Percentiles rank a stretch among this genome's conserved stretches.
Conservation (phyloP, 1,140 invertebrate genomes). For the Leucophenga varia region DNA sequence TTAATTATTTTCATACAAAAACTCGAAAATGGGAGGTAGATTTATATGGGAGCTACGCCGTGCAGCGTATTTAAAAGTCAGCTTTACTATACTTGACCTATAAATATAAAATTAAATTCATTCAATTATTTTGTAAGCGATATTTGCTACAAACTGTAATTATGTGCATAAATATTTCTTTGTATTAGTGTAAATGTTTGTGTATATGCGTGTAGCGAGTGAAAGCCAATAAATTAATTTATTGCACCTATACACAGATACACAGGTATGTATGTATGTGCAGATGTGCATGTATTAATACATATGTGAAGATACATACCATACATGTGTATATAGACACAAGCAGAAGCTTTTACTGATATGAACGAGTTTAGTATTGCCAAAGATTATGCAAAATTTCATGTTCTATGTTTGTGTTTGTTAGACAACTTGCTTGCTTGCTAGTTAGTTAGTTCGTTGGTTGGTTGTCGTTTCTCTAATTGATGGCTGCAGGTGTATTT, state of each 20-base stretch:
- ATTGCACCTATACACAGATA: slow-evolving; percentile 15
- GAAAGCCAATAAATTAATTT: slow-evolving; percentile 53
- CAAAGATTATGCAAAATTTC: too few relatives aligned
- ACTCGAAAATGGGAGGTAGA: slow-evolving; percentile 5
- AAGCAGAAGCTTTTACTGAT: background rate
- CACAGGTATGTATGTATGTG: slow-evolving; percentile 7
- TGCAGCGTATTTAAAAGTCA: slow-evolving; percentile 16
- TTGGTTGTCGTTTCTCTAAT: slow-evolving; percentile 45
- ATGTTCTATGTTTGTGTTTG: too few relatives aligned
- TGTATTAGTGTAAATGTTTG: slow-evolving; percentile 27
- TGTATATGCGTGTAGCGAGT: slow-evolving; percentile 2
- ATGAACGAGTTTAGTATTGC: too few relatives aligned
- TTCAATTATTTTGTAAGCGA: slow-evolving; percentile 44
- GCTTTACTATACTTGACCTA: slow-evolving; percentile 40
- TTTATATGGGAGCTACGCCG: slow-evolving; percentile 7
- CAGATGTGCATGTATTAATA: slow-evolving; percentile 15
- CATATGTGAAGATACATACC: slow-evolving; percentile 3
- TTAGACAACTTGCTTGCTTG: too few relatives aligned
- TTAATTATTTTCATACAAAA: background rate
- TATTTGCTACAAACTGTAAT: slow-evolving; percentile 43
- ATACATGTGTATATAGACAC: slow-evolving; percentile 5
- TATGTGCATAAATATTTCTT: slow-evolving; percentile 19
- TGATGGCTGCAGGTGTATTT: slow-evolving; percentile 54
- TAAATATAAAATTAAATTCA: too few relatives aligned
- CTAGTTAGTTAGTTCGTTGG: slow-evolving; percentile 8